phyloP scores from a whole-genome alignment of 2,797 vertebrate species.

The Tenualosa thibaudeaui region DNA sequence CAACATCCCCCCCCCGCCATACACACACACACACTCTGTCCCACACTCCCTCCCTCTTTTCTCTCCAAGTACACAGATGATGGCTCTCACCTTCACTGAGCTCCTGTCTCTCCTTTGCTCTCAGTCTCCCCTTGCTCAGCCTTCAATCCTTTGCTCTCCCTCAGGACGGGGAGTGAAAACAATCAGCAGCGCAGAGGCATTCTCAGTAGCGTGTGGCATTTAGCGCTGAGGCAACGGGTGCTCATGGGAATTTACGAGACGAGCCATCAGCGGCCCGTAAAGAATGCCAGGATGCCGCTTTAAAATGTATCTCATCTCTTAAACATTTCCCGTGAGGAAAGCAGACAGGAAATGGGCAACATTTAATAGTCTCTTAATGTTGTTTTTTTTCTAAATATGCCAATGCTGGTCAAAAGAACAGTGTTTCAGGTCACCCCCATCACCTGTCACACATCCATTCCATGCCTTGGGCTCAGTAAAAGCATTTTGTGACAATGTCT shows the following conservation, averaged over 20 bases:
- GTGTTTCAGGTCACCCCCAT: not conserved
- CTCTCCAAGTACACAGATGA: not conserved
- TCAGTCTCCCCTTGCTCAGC: not conserved
- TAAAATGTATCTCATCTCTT: slow-evolving; percentile 4
- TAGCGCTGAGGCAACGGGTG: slow-evolving; percentile 26
- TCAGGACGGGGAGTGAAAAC: not conserved
- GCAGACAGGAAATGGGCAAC: not conserved
- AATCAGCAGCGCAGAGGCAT: slow-evolving; percentile 24
- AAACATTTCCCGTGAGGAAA: not conserved
- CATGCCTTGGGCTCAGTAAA: not conserved
- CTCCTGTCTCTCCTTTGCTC: not conserved
- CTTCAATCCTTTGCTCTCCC: slow-evolving; percentile 1
- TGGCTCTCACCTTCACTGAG: slow-evolving; percentile 3
- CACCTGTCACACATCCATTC: not conserved
- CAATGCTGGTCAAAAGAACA: not conserved
- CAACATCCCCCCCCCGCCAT: not conserved
- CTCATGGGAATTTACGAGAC: slow-evolving; percentile 5
- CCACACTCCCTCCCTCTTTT: not conserved
- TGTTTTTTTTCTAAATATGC: not conserved
- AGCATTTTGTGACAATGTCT: not conserved
- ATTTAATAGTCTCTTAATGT: slow-evolving; percentile 12
- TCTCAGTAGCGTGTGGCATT: slow-evolving; percentile 39
- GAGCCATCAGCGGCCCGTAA: not conserved
- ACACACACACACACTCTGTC: not conserved
- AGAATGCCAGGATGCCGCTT: slow-evolving; percentile 2